Conservation (phyloP, 2,888 invertebrate species). For the Drosophila antonietae region DNA sequence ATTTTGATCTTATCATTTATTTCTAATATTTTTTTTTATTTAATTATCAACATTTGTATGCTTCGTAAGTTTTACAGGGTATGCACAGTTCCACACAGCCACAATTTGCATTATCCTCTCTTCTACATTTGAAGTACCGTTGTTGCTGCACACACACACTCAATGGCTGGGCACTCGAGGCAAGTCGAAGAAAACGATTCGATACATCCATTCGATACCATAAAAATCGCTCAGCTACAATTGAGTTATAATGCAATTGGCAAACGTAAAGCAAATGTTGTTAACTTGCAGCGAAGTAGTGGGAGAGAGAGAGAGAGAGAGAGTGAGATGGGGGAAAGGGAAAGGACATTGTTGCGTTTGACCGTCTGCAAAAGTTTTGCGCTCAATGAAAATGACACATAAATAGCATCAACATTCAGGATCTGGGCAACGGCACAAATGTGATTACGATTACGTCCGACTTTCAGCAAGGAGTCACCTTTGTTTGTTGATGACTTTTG, state of each 20-base stretch:
- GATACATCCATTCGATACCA: constrained; percentile 51
- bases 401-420: constrained; percentile 68
- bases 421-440: constrained; percentile 58
- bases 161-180: constrained; percentile 37
- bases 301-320: background rate
- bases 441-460: constrained; percentile 72
- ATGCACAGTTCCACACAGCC: background rate
- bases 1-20: background rate
- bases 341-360: constrained; percentile 67
- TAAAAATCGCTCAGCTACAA: constrained; percentile 75
- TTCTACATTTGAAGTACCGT: background rate
- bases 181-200: constrained; percentile 37
- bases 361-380: constrained; percentile 54
- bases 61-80: background rate
- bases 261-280: constrained; percentile 78
- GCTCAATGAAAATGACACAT: constrained; percentile 71
- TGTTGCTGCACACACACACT: constrained; percentile 15
- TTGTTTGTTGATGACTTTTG: constrained; percentile 69
- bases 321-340: background rate
- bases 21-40: background rate
- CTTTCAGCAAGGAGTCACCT: constrained; percentile 63
- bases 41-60: background rate
- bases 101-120: background rate
- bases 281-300: constrained; percentile 55
- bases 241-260: constrained; percentile 81